Evolutionary conservation across 2,797 vertebrate genomes (phyloP), one percentile per base, ranked within the genome.

Genomic region (Crocidura indochinensis): DNA sequence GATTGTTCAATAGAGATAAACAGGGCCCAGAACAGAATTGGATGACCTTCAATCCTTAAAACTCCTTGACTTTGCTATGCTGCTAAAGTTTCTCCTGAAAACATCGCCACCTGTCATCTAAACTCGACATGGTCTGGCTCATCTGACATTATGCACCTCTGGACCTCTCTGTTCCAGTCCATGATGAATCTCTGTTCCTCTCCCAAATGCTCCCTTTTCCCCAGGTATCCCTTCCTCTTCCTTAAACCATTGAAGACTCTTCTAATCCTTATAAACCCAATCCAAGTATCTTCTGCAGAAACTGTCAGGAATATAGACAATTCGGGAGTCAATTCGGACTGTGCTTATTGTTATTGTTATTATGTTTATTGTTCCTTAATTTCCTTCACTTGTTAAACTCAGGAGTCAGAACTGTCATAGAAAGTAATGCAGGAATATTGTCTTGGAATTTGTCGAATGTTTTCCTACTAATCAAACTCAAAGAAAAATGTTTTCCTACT

Each of bases 311-410:
- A 71, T 44, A 3, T 22, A 12, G 27, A 2, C 38, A 38, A 31
- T 29, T 79, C 75, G 29, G 29, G 69, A 17, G 17, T 38, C 46
- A 62, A 47, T 65, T 60, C 38, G n/a, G 22, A 31, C 20, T 82
- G 51, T 53, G 17, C 27, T 60, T 14, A 38, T 38, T 38, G 38
- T 38, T 38, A 38, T 60, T 60, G 56, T 19, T 12, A 14, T 56
- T 12, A 56, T 60, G 6, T 17, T 60, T 60, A 19, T 60, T 65
- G 26, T 44, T 89, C 44, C 67, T 46, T 27, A 19, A 38, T 71
- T 47, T 73, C 56, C 81, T 93, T 73, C 5, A 56, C 53, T 72
- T 60, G 27, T 69, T 46, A 77, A 67, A 75, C 29, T 64, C 71
- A 68, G 46, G 11, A 86, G 82, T n/a, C 78, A 68, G 47, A 27